Evolutionary conservation across 2,797 vertebrate genomes (phyloP), one percentile per base, ranked within the genome.

Genomic region (Myotis daubentonii): DNA sequence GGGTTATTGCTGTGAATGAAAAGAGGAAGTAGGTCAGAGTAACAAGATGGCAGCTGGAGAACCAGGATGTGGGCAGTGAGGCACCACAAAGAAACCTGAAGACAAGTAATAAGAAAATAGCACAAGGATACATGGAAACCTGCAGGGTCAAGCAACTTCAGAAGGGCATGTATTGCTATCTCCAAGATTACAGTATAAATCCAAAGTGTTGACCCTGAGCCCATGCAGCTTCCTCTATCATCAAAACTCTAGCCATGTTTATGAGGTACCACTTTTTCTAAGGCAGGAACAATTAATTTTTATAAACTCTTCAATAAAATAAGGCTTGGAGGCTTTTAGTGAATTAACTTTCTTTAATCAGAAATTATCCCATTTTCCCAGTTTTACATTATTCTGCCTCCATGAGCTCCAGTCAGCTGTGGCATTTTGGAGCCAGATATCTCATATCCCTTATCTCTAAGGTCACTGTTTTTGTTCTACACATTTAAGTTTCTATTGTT

Each of bases 241-340:
- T 79, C 80, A 88, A 71, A 92, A 65, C 25, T 66, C 76, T 17
- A 70, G 22, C 19, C 30, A 22, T 57, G 1, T 60, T 74, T 71
- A 49, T 68, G 30, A 94, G 57, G 60, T 68, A 20, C 15, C n/a
- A 51, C 36, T 87, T 90, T 28, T 87, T 87, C n/a, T 87, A 90
- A 76, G 53, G 20, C 25, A 87, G 11, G 36, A 94, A 53, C 25
- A 70, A 25, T 55, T n/a, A 41, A 23, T 79, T 87, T 36, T 66
- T 38, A 44, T 55, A 83, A 87, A 44, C 23, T 36, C 84, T n/a
- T 70, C n/a, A 79, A 25, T 89, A 87, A 83, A 89, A 74, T 49
- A 33, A 84, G n/a, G 33, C 17, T 83, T 79, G 3, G 15, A 44
- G 36, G 20, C 88, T 84, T 87, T 44, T 82, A 47, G 33, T 16